Evolutionary conservation across 1,140 invertebrate genomes (phyloP), one percentile per base, ranked within the genome.

Genomic region (Eriosoma lanigerum): DNA sequence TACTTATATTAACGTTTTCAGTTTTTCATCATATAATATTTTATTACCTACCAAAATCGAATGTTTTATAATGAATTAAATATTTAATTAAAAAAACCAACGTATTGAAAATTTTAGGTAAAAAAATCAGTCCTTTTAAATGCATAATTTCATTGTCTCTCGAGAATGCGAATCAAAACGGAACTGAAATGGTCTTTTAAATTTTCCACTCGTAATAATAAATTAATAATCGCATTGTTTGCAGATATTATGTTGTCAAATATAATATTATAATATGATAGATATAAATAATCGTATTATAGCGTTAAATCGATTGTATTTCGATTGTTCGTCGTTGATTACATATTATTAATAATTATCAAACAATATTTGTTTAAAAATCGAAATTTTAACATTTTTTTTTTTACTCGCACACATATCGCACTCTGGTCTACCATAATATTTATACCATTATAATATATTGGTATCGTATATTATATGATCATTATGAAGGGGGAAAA

Each of bases 151-250:
- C n/a, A n/a, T n/a, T n/a, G n/a, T n/a, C n/a, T n/a, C n/a, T n/a
- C n/a, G 58, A 60, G 58, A 29, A 60, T 19, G 21, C 24, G 26
- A 60, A 60, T 60, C 21, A 26, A 29, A 60, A 29, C 24, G 58
- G 24, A 60, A 60, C 17, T 26, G 26, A 60, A 60, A 60, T 60
- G 21, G 58, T 60, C 24, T 60, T 15, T 60, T 15, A 26, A 26
- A 60, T 60, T 60, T 26, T 58, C 56, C 56, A 58, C 56, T 12
- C 56, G 15, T 24, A n/a, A n/a, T n/a, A n/a, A n/a, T n/a, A n/a
- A n/a, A 26, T 58, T 58, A 58, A 58, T 58, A n/a, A 24, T 26
- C 9, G 56, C 21, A 24, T 58, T 58, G 56, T 58, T 26, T 5
- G 13, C 4, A n/a, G 54, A 56, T 56, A 56, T 56, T 56, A 50